Percentiles rank a stretch among this genome's conserved stretches.
These are phyloP conservation scores for Shargacucullia verbasci DNA, from an alignment of 2,888 invertebrate genomes.

Conservation along the genomic window DNA sequence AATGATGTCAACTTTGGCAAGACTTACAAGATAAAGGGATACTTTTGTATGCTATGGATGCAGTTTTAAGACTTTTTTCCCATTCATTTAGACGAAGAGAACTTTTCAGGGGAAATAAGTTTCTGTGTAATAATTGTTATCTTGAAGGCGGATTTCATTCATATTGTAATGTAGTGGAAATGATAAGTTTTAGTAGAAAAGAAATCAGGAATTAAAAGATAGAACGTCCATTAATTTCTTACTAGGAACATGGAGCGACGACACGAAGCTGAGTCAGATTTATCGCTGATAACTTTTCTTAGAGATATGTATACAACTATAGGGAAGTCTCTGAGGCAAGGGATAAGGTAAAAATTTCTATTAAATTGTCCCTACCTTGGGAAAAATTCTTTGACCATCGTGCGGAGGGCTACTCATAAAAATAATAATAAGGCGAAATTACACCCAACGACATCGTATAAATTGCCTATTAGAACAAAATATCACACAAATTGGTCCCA, in stretches of 20 bases:
- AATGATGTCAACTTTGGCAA: conserved; percentile 42
- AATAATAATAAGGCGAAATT: conserved; percentile 44
- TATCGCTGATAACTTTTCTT: conserved; percentile 49
- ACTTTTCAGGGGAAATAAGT: too few relatives aligned
- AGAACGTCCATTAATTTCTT: conserved; percentile 39
- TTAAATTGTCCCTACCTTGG: conserved; percentile 6
- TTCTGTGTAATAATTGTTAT: not conserved
- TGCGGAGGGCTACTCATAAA: conserved; percentile 20
- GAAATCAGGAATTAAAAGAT: conserved; percentile 43
- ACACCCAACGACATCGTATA: conserved; percentile 48
- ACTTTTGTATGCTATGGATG: conserved; percentile 15
- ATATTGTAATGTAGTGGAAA: conserved; percentile 29
- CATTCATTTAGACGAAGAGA: too few relatives aligned
- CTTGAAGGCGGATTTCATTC: conserved; percentile 20
- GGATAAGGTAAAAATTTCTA: conserved; percentile 39
- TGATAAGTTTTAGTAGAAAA: conserved; percentile 25
- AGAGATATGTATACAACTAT: conserved; percentile 39
- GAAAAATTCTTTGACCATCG: conserved; percentile 25
- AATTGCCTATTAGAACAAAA: conserved; percentile 54
- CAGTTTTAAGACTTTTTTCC: too few relatives aligned
- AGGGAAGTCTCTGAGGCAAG: conserved; percentile 9
- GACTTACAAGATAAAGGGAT: conserved; percentile 14
- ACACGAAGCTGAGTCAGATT: conserved; percentile 40
- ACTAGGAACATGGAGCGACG: conserved; percentile 21
- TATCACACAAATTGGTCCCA: conserved; percentile 58